Evolutionary conservation across 2,797 vertebrate species (phyloP), one percentile per base, ranked within the genome.

Genomic region (Phylloscopus collybita): DNA sequence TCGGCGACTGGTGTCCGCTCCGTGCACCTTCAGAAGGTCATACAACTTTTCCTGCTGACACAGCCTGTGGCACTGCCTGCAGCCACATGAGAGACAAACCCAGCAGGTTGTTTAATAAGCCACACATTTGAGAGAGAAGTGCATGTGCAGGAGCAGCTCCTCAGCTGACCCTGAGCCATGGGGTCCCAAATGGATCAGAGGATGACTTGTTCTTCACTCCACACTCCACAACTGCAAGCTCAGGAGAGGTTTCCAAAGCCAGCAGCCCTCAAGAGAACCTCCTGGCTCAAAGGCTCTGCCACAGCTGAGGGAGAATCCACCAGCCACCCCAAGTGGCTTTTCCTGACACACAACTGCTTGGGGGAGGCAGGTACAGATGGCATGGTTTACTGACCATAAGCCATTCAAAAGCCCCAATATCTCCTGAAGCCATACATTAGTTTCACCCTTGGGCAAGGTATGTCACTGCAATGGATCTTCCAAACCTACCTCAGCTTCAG

Each of bases 401-500:
- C 44, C 23, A 10, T 20, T 36, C 44, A 54, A 65, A 80, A 78
- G 18, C 23, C 70, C 7, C 29, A 64, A 13, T 8, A 23, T 8
- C 34, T 57, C 42, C 53, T 17, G 26, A 45, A 50, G 34, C 49
- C 53, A 34, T 1, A 11, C 0, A 0, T n/a, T 7, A 36, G 21
- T 32, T 72, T 47, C 32, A 16, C 40, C 20, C n/a, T 7, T 49
- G 47, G 42, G n/a, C 22, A 44, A 26, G 29, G 13, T 10, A 53
- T 15, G 10, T 23, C 13, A 51, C 11, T 7, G 8, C 49, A 78
- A 86, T 10, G 2, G 20, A 62, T 44, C 61, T 79, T 61, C 91
- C 86, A 92, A 75, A 92, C 90, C 6, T 71, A 98, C 98, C 97
- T 98, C 40, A 91, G 26, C 65, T 98, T 98, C 74, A 98, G 95